A percentile compares a stretch with the other conserved stretches of the same genome.
These are phyloP conservation scores for Andrena fulva DNA, from an alignment of 2,888 invertebrate genomes.

Conservation along the genomic window DNA sequence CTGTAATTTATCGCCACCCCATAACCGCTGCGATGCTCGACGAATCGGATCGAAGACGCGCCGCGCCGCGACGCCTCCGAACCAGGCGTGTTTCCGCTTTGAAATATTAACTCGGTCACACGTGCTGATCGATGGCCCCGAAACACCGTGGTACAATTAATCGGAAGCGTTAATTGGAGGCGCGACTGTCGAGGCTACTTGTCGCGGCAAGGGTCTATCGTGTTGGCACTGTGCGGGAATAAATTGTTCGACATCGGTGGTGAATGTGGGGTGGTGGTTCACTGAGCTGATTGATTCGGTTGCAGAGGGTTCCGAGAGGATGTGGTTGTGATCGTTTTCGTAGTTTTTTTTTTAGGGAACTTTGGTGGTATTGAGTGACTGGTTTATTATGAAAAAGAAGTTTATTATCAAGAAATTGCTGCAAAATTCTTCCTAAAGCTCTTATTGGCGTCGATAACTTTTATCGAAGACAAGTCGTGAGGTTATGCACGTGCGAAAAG, in stretches of 20 bases:
- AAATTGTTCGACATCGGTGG: background rate
- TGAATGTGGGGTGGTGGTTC: no score
- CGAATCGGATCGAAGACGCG: slow-evolving; percentile 48
- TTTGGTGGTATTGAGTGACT: no score
- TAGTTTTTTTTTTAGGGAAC: no score
- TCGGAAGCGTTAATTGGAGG: background rate
- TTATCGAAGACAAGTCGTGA: background rate
- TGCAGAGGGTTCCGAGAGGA: no score
- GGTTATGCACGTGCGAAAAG: background rate
- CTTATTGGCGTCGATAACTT: background rate
- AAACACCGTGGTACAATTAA: slow-evolving; percentile 16
- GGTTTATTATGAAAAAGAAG: no score
- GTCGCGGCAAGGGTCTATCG: no score
- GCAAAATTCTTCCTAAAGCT: background rate
- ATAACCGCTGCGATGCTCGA: slow-evolving; percentile 50
- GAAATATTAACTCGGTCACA: slow-evolving; percentile 36
- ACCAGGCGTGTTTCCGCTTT: background rate
- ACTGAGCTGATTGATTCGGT: no score
- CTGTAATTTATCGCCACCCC: slow-evolving; percentile 63
- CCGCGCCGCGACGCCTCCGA: slow-evolving; percentile 17
- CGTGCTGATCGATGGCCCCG: slow-evolving; percentile 30
- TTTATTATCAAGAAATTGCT: background rate
- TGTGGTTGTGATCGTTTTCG: no score
- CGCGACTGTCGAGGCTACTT: slow-evolving; percentile 16
- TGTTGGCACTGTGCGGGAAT: background rate